Percentiles rank a stretch among this genome's conserved stretches.
These are phyloP conservation scores for Leucoraja ocellata DNA, from an alignment of 2,797 vertebrate genomes.

Conservation along the genomic window DNA sequence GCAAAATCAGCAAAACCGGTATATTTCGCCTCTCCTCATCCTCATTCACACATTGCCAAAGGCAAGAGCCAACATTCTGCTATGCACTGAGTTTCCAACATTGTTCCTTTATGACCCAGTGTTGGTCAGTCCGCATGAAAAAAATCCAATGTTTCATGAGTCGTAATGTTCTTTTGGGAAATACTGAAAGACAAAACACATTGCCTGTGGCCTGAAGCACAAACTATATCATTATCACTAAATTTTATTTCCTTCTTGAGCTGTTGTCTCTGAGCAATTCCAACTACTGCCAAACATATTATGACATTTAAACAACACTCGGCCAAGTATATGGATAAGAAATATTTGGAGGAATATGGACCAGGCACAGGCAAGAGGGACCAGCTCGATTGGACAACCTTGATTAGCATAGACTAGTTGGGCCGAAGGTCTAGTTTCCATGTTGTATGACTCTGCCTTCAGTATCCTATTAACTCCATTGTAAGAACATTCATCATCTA, in stretches of 20 bases:
- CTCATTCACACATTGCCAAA: neutral
- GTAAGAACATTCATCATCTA: neutral
- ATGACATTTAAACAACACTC: neutral
- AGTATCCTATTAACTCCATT: no score
- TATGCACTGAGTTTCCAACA: neutral
- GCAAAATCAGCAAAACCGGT: neutral
- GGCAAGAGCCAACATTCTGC: neutral
- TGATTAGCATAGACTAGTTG: no score
- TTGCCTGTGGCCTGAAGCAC: neutral
- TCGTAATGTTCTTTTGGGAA: neutral
- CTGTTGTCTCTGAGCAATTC: neutral
- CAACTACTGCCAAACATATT: neutral
- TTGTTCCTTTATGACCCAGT: neutral
- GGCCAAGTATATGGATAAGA: no score
- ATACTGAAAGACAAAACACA: neutral
- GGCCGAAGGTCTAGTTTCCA: no score
- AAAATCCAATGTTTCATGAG: neutral
- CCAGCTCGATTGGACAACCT: no score
- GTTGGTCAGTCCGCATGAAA: neutral
- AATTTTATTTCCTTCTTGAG: neutral
- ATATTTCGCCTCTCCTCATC: neutral
- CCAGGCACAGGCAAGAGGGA: no score
- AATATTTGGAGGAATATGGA: no score
- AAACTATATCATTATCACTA: neutral
- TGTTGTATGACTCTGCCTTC: no score